Evolutionary conservation across 1,140 invertebrate genomes (phyloP), one percentile per base, ranked within the genome.

Genomic region (Phymorhynchus buccinoides): DNA sequence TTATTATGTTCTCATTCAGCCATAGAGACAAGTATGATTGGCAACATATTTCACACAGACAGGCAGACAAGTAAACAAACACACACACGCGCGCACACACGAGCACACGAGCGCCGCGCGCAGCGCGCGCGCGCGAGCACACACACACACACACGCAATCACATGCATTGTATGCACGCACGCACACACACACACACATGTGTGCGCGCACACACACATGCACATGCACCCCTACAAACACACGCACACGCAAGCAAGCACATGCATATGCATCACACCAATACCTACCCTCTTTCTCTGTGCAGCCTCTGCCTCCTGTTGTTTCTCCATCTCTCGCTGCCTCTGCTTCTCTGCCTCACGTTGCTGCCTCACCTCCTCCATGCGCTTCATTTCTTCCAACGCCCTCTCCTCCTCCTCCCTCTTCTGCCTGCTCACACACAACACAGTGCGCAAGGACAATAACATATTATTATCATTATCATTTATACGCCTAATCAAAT

Each of bases 221-320:
- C n/a, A n/a, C n/a, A n/a, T n/a, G n/a, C n/a, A n/a, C n/a, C n/a
- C n/a, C n/a, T n/a, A n/a, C n/a, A n/a, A n/a, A n/a, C n/a, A n/a
- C n/a, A n/a, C n/a, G n/a, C n/a, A n/a, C n/a, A n/a, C n/a, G n/a
- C n/a, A n/a, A n/a, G n/a, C n/a, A n/a, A n/a, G n/a, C n/a, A n/a
- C n/a, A n/a, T n/a, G n/a, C n/a, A n/a, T n/a, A n/a, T n/a, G n/a
- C n/a, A n/a, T n/a, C n/a, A n/a, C n/a, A n/a, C n/a, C n/a, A n/a
- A n/a, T n/a, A n/a, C n/a, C n/a, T 39, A 88, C 87, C 87, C 86
- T 85, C 73, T 81, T 56, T 86, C 87, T 84, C 75, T 89, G 88
- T 82, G 87, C 27, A 14, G n/a, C 79, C 32, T 27, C 32, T 52
- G n/a, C 44, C 77, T 90, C 86, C 44, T 84, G 77, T 48, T 89